Evolutionary conservation across 2,797 vertebrate species (phyloP).

Genomic region (Ataeniobius toweri): DNA sequence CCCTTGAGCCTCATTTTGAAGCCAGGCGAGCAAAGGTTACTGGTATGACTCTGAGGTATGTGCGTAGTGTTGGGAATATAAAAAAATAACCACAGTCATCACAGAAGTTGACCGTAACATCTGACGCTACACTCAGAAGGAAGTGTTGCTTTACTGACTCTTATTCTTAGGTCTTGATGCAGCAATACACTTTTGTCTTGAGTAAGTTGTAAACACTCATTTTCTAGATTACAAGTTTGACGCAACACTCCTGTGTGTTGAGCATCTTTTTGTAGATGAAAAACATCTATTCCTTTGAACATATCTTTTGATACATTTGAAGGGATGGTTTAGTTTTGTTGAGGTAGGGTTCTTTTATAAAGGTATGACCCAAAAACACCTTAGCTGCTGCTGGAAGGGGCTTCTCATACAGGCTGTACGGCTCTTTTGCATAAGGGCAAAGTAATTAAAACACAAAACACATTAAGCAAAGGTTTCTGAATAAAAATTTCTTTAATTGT

Average conservation of each 20-base stretch:
- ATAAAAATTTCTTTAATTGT: no score
- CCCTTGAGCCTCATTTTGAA: conserved; percentile 44
- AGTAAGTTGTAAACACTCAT: neutral
- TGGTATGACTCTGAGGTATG: conserved; percentile 44
- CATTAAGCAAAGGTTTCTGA: no score
- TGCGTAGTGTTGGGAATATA: conserved; percentile 49
- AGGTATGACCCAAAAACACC: neutral
- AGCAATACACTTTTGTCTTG: neutral
- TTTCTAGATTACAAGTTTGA: neutral
- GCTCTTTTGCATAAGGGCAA: no score
- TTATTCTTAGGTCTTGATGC: conserved; percentile 18
- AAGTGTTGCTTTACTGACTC: conserved; percentile 35
- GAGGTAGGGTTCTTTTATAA: neutral
- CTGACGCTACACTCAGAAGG: conserved; percentile 30
- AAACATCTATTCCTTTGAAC: neutral
- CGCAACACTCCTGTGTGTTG: neutral
- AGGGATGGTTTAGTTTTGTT: no score
- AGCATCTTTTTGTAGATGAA: neutral
- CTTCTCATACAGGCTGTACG: neutral
- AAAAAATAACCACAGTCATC: conserved; percentile 20
- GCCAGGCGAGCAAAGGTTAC: conserved; percentile 34
- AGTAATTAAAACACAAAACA: no score
- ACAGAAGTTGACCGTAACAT: conserved; percentile 19
- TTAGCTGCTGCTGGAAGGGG: neutral
- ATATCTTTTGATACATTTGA: neutral